phyloP scores from a whole-genome alignment of 2,797 vertebrate species.

The Sebastes oblongus region DNA sequence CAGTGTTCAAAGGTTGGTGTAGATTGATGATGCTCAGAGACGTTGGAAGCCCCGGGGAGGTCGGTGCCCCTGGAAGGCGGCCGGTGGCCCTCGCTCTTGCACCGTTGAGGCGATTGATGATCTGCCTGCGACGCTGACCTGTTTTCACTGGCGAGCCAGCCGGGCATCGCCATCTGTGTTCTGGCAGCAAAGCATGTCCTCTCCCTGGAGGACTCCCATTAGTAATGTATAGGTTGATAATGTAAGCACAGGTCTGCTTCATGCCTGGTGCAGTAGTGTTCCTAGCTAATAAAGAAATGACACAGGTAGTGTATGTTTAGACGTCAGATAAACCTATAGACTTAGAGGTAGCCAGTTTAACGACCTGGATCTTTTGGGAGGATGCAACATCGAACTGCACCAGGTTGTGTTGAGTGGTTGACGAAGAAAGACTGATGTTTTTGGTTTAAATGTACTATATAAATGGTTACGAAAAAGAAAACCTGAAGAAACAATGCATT shows the following conservation, averaged over 20 bases:
- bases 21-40: slow-evolving; percentile 75
- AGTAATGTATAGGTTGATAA: slow-evolving; percentile 57
- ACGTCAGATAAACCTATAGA: background rate
- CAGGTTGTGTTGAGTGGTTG: too few relatives aligned
- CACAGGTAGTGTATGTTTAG: background rate
- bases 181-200: slow-evolving; percentile 15
- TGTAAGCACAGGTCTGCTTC: slow-evolving; percentile 33
- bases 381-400: too few relatives aligned
- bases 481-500: too few relatives aligned
- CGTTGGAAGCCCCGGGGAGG: slow-evolving; percentile 43
- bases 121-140: slow-evolving; percentile 61
- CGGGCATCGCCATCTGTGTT: slow-evolving; percentile 16
- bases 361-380: background rate
- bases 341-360: background rate
- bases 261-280: background rate
- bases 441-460: too few relatives aligned
- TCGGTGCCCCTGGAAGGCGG: slow-evolving; percentile 29
- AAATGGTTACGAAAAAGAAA: too few relatives aligned
- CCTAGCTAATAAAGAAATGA: background rate
- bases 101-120: slow-evolving; percentile 69
- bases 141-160: slow-evolving; percentile 54
- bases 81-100: slow-evolving; percentile 32
- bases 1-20: slow-evolving; percentile 57
- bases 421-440: too few relatives aligned
- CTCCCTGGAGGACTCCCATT: background rate